These are phyloP conservation scores for Steatocranus sp. DNA, from an alignment of 2,797 vertebrate species.

Conservation along the genomic window DNA sequence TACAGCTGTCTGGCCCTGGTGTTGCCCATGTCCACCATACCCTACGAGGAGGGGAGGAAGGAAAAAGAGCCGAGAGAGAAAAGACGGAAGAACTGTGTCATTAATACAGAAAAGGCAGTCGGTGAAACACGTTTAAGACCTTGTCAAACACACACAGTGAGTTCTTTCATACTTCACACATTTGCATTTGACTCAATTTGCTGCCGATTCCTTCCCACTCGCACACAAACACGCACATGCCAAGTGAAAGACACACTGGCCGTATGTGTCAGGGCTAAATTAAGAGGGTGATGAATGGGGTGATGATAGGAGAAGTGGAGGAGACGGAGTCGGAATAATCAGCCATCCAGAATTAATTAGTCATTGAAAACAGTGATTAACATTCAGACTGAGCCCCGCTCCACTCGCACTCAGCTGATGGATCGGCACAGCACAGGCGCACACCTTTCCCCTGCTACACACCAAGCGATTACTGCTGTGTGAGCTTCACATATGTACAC, in stretches of 20 bases:
- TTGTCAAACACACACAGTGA: neutral
- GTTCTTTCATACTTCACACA: conserved; percentile 19
- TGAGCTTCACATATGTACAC: neutral
- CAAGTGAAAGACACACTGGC: conserved; percentile 16
- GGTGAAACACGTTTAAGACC: neutral
- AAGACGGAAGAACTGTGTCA: neutral
- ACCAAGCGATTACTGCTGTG: neutral
- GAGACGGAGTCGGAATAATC: conserved; percentile 65
- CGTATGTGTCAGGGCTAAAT: conserved; percentile 58
- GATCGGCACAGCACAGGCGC: neutral
- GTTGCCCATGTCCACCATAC: conserved; percentile 98
- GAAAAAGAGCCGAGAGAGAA: neutral
- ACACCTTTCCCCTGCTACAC: neutral
- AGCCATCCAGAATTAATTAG: conserved; percentile 76
- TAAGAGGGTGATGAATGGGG: conserved; percentile 66
- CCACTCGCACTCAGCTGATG: conserved; percentile 42
- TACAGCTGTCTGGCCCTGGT: conserved; percentile 87
- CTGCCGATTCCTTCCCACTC: neutral
- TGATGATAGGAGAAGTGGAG: conserved; percentile 52
- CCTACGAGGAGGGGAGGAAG: conserved; percentile 66
- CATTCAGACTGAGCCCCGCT: conserved; percentile 56
- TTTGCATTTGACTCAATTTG: conserved; percentile 29
- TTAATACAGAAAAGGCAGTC: neutral
- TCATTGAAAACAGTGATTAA: conserved; percentile 70
- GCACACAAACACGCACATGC: neutral